These are phyloP conservation scores for Steatornis caripensis DNA, from an alignment of 2,113 vertebrate genomes.

Conservation along the genomic window DNA sequence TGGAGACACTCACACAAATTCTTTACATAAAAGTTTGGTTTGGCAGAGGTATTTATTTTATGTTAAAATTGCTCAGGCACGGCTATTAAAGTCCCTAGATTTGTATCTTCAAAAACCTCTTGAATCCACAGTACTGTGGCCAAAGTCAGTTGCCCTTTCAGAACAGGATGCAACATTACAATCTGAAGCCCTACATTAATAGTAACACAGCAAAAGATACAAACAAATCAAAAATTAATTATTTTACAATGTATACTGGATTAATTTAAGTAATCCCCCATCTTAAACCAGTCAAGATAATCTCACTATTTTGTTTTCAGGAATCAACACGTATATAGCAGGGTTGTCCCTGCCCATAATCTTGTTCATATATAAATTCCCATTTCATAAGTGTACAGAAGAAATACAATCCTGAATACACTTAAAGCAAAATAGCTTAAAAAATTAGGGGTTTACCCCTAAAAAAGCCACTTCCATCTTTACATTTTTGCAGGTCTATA, in stretches of 20 bases:
- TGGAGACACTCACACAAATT: background rate
- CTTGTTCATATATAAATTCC: background rate
- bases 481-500: background rate
- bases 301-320: background rate
- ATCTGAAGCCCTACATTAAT: background rate
- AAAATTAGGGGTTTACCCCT: background rate
- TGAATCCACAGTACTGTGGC: background rate
- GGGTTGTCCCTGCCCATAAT: fast-evolving
- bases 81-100: background rate
- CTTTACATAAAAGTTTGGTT: background rate
- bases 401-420: background rate
- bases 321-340: background rate
- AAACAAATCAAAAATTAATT: background rate
- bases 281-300: fast-evolving
- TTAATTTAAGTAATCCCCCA: background rate
- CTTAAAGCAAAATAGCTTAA: background rate
- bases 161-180: background rate
- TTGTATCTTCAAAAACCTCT: background rate
- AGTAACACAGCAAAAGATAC: background rate
- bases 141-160: background rate
- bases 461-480: background rate
- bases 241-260: background rate
- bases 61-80: background rate
- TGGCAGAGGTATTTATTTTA: background rate
- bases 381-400: background rate